These are phyloP conservation scores for Athetis lepigone DNA, from an alignment of 2,888 invertebrate genomes.

Conservation along the genomic window DNA sequence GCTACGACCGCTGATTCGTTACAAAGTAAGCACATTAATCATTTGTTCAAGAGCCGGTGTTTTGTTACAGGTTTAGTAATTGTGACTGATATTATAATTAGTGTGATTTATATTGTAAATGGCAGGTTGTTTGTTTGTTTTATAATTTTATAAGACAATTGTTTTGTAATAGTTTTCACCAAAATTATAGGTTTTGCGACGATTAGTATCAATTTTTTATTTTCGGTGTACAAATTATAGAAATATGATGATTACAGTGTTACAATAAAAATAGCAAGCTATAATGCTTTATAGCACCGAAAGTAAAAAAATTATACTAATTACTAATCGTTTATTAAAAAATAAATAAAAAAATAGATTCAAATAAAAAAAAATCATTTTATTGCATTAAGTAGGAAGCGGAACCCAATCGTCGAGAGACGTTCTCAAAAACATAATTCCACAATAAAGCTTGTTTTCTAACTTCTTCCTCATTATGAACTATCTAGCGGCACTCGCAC, in stretches of 20 bases:
- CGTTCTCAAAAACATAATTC: background rate
- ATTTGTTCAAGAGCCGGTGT: slow-evolving; percentile 24
- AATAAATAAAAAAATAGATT: too few relatives aligned
- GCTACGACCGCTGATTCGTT: slow-evolving; percentile 15
- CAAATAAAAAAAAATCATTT: too few relatives aligned
- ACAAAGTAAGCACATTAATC: slow-evolving; percentile 33
- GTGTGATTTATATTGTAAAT: slow-evolving; percentile 6
- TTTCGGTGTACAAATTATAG: too few relatives aligned
- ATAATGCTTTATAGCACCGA: too few relatives aligned
- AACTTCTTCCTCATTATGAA: slow-evolving; percentile 43
- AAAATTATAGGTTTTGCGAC: background rate
- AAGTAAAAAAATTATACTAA: too few relatives aligned
- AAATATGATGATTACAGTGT: too few relatives aligned
- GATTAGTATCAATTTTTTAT: too few relatives aligned
- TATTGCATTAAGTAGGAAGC: too few relatives aligned
- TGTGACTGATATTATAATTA: slow-evolving; percentile 6
- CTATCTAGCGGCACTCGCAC: slow-evolving; percentile 45
- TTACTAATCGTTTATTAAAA: too few relatives aligned
- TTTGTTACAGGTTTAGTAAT: slow-evolving; percentile 19
- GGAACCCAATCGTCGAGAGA: too few relatives aligned
- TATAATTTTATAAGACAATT: background rate
- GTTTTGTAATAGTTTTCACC: background rate
- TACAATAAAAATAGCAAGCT: too few relatives aligned
- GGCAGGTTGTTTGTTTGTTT: background rate
- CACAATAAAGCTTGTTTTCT: slow-evolving; percentile 6